phyloP scores from a whole-genome alignment of 1,140 invertebrate species.

The Drosophila pectinifera region DNA sequence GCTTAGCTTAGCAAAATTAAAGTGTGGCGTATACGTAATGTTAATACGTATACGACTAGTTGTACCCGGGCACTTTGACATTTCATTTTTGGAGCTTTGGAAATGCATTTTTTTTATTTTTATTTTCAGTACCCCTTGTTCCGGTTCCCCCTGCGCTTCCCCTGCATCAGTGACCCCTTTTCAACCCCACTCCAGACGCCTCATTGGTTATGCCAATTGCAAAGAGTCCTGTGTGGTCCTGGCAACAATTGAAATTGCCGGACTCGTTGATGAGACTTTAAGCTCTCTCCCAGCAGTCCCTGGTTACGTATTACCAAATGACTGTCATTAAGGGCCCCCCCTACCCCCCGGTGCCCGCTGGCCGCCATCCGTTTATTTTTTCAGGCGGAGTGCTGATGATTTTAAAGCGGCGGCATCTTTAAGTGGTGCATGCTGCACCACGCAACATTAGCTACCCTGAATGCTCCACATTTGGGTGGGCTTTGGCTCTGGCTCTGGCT shows the following conservation, averaged over 20 bases:
- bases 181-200: conserved; percentile 4
- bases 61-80: too few species aligned
- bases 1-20: too few species aligned
- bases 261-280: conserved; percentile 50
- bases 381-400: background rate
- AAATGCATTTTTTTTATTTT: too few species aligned
- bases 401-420: conserved; percentile 56
- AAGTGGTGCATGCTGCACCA: conserved; percentile 39
- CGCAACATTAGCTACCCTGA: conserved; percentile 71
- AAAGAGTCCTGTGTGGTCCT: conserved; percentile 26
- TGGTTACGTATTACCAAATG: conserved; percentile 71
- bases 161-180: conserved; percentile 3
- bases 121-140: too few species aligned
- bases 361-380: conserved; percentile 6
- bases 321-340: conserved; percentile 46
- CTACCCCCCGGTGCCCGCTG: fast-evolving
- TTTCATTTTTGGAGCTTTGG: too few species aligned
- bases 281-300: conserved; percentile 19
- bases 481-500: conserved; percentile 23
- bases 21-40: too few species aligned
- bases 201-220: conserved; percentile 54
- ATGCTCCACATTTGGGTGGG: conserved; percentile 55
- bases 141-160: background rate
- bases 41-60: too few species aligned
- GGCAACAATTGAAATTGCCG: conserved; percentile 46